A percentile compares a stretch with the other conserved stretches of the same genome.
Evolutionary conservation across 2,888 invertebrate species (phyloP).

Genomic region (Orchesella flavescens): DNA sequence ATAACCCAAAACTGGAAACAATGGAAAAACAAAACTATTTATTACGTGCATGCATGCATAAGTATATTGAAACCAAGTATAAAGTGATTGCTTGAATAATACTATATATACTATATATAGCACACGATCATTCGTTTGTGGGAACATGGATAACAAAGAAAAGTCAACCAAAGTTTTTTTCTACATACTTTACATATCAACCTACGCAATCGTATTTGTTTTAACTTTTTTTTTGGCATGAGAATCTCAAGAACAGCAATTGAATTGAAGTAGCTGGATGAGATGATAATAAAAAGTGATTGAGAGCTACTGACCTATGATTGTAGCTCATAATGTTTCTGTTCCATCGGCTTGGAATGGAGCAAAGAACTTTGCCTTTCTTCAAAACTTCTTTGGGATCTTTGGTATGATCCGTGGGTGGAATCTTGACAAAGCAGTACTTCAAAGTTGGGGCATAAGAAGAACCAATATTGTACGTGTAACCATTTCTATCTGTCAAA

Average conservation of each 20-base stretch:
- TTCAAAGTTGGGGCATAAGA: constrained; percentile 73
- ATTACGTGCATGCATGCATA: too few relatives aligned
- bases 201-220: too few relatives aligned
- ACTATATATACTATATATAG: too few relatives aligned
- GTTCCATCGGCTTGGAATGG: constrained; percentile 66
- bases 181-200: neutral
- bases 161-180: neutral
- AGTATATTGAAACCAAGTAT: too few relatives aligned
- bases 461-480: constrained; percentile 75
- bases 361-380: constrained; percentile 60
- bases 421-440: constrained; percentile 73
- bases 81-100: too few relatives aligned
- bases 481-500: constrained; percentile 71
- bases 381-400: constrained; percentile 65
- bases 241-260: too few relatives aligned
- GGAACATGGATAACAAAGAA: too few relatives aligned
- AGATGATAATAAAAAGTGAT: too few relatives aligned
- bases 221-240: too few relatives aligned
- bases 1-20: constrained; percentile 77
- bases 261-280: too few relatives aligned
- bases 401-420: constrained; percentile 68
- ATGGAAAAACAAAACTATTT: neutral
- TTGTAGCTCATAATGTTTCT: constrained; percentile 65
- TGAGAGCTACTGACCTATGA: constrained; percentile 53
- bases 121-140: too few relatives aligned